Percentiles rank a stretch among this genome's conserved stretches.
phyloP scores from a whole-genome alignment of 1,140 invertebrate species.

The Phymastichus coffea region DNA sequence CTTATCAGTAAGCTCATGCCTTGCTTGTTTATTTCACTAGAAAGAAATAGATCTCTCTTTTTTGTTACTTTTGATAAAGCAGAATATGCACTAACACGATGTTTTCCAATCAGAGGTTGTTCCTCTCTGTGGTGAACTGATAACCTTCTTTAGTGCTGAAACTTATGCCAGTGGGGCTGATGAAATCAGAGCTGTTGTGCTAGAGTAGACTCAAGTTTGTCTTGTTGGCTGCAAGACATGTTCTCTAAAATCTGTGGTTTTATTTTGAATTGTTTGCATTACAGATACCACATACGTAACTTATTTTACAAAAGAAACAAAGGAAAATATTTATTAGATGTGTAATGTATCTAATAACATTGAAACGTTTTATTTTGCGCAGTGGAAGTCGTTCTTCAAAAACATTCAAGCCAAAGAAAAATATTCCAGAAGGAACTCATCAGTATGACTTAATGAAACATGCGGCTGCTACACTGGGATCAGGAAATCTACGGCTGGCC shows the following conservation, averaged over 20 bases:
- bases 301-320: slow-evolving; percentile 24
- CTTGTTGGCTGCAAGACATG: slow-evolving; percentile 18
- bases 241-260: slow-evolving; percentile 23
- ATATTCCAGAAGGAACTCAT: slow-evolving; percentile 97
- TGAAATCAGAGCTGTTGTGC: slow-evolving; percentile 18
- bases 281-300: slow-evolving; percentile 22
- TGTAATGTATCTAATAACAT: slow-evolving; percentile 23
- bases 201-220: neutral
- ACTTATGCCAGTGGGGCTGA: slow-evolving; percentile 21
- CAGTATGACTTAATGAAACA: slow-evolving; percentile 99
- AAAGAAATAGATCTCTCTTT: slow-evolving; percentile 3
- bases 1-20: too few relatives aligned
- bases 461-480: slow-evolving; percentile 96
- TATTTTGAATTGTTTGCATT: slow-evolving; percentile 12
- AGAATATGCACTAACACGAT: neutral
- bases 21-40: slow-evolving; percentile 13
- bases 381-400: slow-evolving; percentile 88
- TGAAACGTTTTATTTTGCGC: slow-evolving; percentile 31
- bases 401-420: slow-evolving; percentile 98
- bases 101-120: slow-evolving; percentile 13
- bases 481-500: slow-evolving; percentile 92
- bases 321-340: slow-evolving; percentile 16
- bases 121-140: slow-evolving; percentile 17
- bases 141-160: slow-evolving; percentile 25
- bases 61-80: slow-evolving; percentile 10